Evolutionary conservation across 2,888 invertebrate species (phyloP), one percentile per base, ranked within the genome.

Genomic region (Mamestra brassicae): DNA sequence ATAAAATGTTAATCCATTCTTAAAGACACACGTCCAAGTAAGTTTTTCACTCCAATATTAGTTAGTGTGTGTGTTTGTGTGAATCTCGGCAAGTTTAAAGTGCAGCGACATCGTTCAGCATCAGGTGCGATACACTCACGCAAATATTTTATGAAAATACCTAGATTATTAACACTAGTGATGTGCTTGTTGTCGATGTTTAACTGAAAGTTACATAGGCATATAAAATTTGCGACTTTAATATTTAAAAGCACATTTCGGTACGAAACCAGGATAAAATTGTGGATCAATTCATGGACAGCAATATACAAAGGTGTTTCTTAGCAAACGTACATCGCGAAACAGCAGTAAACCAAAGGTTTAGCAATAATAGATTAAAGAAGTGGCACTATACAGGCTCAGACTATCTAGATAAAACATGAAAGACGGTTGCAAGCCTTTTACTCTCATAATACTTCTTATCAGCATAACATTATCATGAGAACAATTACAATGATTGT

Each of bases 91-190:
- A 91, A 94, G 94, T 94, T 93, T 93, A 91, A 93, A 95, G 94
- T 95, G 95, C 96, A 95, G 91, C 92, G 92, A 92, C 93, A 92
- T 89, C 89, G 90, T 86, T 89, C 87, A 89, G 95, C 92, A 93
- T 94, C 96, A 96, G 96, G 96, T 96, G 96, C 92, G 93, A 92
- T 92, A 95, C 94, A 96, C 92, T 94, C 95, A 92, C 93, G 95
- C 95, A 96, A 96, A 96, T 96, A 96, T 96, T 95, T 95, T 96
- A 95, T 94, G 95, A 96, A 94, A 96, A 95, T 96, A 96, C 93
- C 90, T 91, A 92, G 90, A 93, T 85, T 92, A 91, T 92, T 90
- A 87, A 85, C 87, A 76, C 87, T 93, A 94, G 94, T 89, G 94
- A 85, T 90, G 95, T 85, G 71, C 72, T 64, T 69, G 0, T 80